Base-by-base conservation (phyloP, 1,140 invertebrate genomes). In the Hesperophylax magnus region DNA sequence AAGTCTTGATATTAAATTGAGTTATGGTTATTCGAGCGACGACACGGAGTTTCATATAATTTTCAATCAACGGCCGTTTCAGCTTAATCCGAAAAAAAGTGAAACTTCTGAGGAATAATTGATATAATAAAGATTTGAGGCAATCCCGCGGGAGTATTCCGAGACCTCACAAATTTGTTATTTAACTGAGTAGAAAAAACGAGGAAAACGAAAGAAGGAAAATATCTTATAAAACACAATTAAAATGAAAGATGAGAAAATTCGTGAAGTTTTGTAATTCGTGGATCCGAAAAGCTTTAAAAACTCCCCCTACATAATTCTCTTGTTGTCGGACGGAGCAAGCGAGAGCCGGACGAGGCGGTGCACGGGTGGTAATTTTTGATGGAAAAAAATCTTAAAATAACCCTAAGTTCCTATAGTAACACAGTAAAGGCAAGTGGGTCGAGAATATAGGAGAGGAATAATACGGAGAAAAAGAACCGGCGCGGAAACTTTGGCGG, bases 191-290 rank as follows among this genome's bases (percentile, higher is more conserved):
- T 67, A 67, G 60, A 76, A 60, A 82, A 78, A 77, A 82, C 8
- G 52, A 24, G 34, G 72, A 60, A 60, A 67, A 79, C 56, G 77
- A 31, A 69, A 24, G 54, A 78, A 78, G 47, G 79, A 83, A 83
- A 83, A 83, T 79, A 83, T 78, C 79, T 78, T 78, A 77, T 74
- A 77, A 81, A 83, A 81, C 79, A 83, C 82, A 83, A 81, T 83
- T 83, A 83, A 83, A 83, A 83, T 83, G 82, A 83, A 83, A 83
- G 79, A 83, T 83, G 82, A 83, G 82, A 83, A 81, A 83, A 83
- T 83, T 80, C 78, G 82, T 67, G 53, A 83, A 81, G 82, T 83
- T 83, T 83, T 83, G 82, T 83, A 83, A 83, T 81, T 83, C 79
- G 58, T 79, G 75, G 77, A 83, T 81, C 79, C 77, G 76, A 81